Evolutionary conservation across 2,113 vertebrate genomes (phyloP).

Genomic region (Podocnemis expansa): DNA sequence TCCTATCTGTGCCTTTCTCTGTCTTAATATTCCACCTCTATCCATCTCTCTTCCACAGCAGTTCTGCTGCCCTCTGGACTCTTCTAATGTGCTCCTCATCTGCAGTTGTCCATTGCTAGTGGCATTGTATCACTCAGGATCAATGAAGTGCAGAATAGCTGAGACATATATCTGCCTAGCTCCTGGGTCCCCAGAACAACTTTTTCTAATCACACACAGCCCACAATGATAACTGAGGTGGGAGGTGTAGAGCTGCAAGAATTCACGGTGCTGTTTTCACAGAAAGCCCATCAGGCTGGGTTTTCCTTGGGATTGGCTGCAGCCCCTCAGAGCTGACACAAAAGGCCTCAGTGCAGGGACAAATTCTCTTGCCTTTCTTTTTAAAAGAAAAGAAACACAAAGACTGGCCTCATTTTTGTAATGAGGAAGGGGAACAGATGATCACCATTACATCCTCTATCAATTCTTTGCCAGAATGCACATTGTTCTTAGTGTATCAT

Average conservation of each 20-base stretch:
- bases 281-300: neutral
- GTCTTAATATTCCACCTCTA: neutral
- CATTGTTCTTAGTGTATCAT: conserved; percentile 43
- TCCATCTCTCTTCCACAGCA: neutral
- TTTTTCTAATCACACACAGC: neutral
- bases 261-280: neutral
- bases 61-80: neutral
- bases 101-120: neutral
- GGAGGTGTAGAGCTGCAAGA: neutral
- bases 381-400: neutral
- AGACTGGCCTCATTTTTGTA: conserved; percentile 54
- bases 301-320: neutral
- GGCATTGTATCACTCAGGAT: neutral
- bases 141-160: neutral
- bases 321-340: neutral
- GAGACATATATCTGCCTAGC: neutral
- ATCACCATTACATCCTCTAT: neutral
- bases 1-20: neutral
- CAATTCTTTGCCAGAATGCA: conserved; percentile 40
- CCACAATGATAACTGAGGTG: neutral
- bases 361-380: conserved; percentile 37
- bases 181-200: neutral
- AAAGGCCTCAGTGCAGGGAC: conserved; percentile 8
- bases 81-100: neutral
- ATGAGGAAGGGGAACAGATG: neutral